These are phyloP conservation scores for Atrina japonica DNA, from an alignment of 2,888 invertebrate species.

Conservation along the genomic window DNA sequence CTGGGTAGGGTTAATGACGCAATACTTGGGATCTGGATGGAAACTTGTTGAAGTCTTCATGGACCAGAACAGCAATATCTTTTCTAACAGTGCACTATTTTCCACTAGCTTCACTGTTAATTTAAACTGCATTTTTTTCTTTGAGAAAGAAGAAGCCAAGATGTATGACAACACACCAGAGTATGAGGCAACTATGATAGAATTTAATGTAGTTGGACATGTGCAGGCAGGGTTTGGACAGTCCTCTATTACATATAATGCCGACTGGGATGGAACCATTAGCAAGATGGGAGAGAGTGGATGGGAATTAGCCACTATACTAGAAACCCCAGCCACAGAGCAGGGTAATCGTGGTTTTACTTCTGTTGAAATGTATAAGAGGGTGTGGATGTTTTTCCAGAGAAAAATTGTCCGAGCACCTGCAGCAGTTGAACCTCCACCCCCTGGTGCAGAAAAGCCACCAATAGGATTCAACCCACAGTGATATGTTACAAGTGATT, in stretches of 20 bases:
- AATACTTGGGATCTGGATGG: constrained; percentile 73
- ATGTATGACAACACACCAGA: constrained; percentile 67
- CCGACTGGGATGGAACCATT: constrained; percentile 71
- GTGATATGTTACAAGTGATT: no score
- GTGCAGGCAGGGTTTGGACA: constrained; percentile 51
- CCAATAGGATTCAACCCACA: no score
- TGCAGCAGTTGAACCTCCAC: no score
- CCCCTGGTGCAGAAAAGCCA: no score
- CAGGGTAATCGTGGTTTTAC: constrained; percentile 8
- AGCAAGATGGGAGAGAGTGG: constrained; percentile 72
- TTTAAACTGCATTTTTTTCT: constrained; percentile 73
- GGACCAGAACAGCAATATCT: constrained; percentile 40
- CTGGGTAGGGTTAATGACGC: constrained; percentile 68
- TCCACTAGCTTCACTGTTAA: constrained; percentile 35
- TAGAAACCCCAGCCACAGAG: constrained; percentile 61
- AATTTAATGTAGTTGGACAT: constrained; percentile 58
- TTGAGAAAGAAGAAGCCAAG: constrained; percentile 73
- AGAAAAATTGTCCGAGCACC: constrained; percentile 36
- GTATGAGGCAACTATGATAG: constrained; percentile 74
- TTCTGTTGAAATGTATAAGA: constrained; percentile 17
- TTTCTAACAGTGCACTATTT: constrained; percentile 31
- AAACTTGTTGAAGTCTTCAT: constrained; percentile 75
- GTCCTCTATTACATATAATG: constrained; percentile 35
- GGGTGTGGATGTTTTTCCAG: constrained; percentile 56
- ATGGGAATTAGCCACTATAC: constrained; percentile 74